Percentiles rank a stretch among this genome's conserved stretches.
phyloP scores from a whole-genome alignment of 2,888 invertebrate genomes.

The Eupithecia subfuscata region DNA sequence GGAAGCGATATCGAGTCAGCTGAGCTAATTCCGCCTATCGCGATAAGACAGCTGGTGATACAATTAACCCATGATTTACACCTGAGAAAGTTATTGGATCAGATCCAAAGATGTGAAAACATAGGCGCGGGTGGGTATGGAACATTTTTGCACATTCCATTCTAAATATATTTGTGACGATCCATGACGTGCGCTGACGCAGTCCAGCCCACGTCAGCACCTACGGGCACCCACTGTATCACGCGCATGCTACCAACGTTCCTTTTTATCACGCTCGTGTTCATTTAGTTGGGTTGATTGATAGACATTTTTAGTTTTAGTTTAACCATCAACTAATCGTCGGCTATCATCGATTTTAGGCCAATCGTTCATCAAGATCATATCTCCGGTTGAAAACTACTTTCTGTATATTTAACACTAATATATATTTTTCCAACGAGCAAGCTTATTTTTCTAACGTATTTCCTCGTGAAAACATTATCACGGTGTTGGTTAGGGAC shows the following conservation, averaged over 20 bases:
- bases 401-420: slow-evolving; percentile 3
- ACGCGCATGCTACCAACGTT: slow-evolving; percentile 55
- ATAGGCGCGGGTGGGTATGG: slow-evolving; percentile 56
- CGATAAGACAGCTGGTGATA: slow-evolving; percentile 32
- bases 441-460: neutral
- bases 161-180: slow-evolving; percentile 79
- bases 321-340: slow-evolving; percentile 31
- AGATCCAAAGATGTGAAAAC: slow-evolving; percentile 73
- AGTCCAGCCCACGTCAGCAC: slow-evolving; percentile 70
- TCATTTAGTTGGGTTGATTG: slow-evolving; percentile 39
- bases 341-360: slow-evolving; percentile 27
- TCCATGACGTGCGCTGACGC: slow-evolving; percentile 73
- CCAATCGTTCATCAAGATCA: slow-evolving; percentile 23
- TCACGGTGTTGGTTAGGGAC: neutral
- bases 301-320: slow-evolving; percentile 35
- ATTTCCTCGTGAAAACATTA: neutral
- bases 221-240: slow-evolving; percentile 60
- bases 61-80: slow-evolving; percentile 41
- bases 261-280: slow-evolving; percentile 33
- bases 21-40: slow-evolving; percentile 32
- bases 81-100: slow-evolving; percentile 60
- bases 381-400: slow-evolving; percentile 4
- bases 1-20: slow-evolving; percentile 35
- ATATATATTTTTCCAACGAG: neutral
- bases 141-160: slow-evolving; percentile 71